These are phyloP conservation scores for Epinotia demarniana DNA, from an alignment of 2,888 invertebrate genomes.

Conservation along the genomic window DNA sequence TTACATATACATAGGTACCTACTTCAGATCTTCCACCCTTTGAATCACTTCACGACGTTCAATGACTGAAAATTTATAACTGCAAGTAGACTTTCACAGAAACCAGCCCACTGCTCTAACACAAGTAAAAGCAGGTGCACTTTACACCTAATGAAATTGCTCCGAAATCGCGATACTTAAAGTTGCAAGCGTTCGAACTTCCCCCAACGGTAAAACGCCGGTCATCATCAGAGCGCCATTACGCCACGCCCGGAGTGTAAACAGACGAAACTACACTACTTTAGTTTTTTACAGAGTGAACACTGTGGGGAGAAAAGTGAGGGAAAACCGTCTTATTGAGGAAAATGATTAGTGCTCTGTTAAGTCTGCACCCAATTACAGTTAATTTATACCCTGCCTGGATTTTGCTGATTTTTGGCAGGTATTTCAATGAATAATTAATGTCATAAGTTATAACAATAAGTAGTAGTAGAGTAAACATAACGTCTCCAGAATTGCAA, in stretches of 20 bases:
- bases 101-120: no score
- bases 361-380: background rate
- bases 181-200: constrained; percentile 7
- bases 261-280: constrained; percentile 7
- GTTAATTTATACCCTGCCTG: no score
- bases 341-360: background rate
- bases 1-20: no score
- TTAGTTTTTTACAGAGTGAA: constrained; percentile 8
- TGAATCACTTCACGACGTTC: no score
- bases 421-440: no score
- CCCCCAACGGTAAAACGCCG: constrained; percentile 1
- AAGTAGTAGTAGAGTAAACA: no score
- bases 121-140: background rate
- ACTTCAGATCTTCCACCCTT: no score
- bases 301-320: background rate
- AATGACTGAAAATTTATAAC: no score
- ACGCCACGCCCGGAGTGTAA: constrained; percentile 27
- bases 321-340: background rate
- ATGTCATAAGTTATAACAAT: no score
- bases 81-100: no score
- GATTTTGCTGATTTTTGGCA: no score
- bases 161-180: background rate
- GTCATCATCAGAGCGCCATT: constrained; percentile 32
- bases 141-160: constrained; percentile 8
- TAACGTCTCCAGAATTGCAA: no score